These are phyloP conservation scores for Serilophus lunatus DNA, from an alignment of 2,113 vertebrate genomes.

Conservation along the genomic window DNA sequence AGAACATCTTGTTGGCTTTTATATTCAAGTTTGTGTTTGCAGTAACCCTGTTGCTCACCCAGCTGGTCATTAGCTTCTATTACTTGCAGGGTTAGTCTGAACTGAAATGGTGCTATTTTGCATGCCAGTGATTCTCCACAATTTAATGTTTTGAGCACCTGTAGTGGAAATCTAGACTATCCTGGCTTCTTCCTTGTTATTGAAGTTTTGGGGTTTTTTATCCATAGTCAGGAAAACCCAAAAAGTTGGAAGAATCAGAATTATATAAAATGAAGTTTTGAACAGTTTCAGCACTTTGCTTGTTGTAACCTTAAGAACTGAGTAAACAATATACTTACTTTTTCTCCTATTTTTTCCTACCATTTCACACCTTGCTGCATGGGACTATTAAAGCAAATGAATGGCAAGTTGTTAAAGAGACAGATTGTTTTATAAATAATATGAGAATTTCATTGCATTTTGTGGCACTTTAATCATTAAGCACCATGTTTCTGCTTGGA, in stretches of 20 bases:
- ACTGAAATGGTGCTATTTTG: neutral
- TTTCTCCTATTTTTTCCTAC: neutral
- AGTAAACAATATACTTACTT: neutral
- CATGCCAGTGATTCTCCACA: neutral
- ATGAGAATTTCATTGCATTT: neutral
- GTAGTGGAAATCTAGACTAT: neutral
- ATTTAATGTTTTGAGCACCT: neutral
- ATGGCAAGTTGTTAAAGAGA: neutral
- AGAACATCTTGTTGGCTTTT: neutral
- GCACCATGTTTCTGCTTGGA: neutral
- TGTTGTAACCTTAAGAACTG: neutral
- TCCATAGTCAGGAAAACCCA: neutral
- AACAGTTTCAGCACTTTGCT: neutral
- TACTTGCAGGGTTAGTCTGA: neutral
- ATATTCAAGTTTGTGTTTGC: neutral
- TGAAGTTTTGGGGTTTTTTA: neutral
- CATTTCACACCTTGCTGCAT: neutral
- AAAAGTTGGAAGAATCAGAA: neutral
- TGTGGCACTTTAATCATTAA: neutral
- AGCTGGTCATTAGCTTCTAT: neutral
- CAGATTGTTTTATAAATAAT: neutral
- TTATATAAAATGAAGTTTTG: neutral
- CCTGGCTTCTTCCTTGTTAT: neutral
- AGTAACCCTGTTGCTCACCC: neutral
- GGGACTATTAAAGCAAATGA: neutral